These are phyloP conservation scores for Lucinisca nassula DNA, from an alignment of 2,888 invertebrate species.

Conservation along the genomic window DNA sequence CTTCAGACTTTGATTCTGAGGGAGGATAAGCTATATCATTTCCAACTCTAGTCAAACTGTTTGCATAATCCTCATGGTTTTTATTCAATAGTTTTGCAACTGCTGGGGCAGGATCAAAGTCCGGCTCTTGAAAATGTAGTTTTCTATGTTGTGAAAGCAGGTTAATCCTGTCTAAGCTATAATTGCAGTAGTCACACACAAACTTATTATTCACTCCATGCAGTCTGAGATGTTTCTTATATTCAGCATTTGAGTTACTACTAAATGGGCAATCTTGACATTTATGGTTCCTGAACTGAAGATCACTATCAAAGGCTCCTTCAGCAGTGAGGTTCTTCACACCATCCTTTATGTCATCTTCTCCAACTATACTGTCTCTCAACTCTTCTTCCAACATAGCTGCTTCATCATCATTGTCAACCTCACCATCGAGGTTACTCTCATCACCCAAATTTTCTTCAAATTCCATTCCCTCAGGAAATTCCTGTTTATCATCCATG, in stretches of 20 bases:
- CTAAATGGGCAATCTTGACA: slow-evolving; percentile 77
- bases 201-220: slow-evolving; percentile 71
- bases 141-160: slow-evolving; percentile 75
- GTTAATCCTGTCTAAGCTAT: slow-evolving; percentile 74
- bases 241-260: slow-evolving; percentile 75
- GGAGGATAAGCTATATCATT: slow-evolving; percentile 63
- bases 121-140: slow-evolving; percentile 75
- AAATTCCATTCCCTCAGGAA: slow-evolving; percentile 39
- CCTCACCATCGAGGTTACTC: slow-evolving; percentile 36
- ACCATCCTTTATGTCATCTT: slow-evolving; percentile 20
- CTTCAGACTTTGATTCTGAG: slow-evolving; percentile 38
- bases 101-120: slow-evolving; percentile 71
- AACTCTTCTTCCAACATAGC: slow-evolving; percentile 74
- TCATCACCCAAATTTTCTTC: slow-evolving; percentile 54
- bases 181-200: slow-evolving; percentile 76
- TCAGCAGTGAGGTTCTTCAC: slow-evolving; percentile 65
- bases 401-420: slow-evolving; percentile 63
- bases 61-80: slow-evolving; percentile 58
- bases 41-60: slow-evolving; percentile 47
- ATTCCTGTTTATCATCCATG: slow-evolving; percentile 43
- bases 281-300: slow-evolving; percentile 68
- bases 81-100: slow-evolving; percentile 69
- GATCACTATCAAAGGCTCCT: slow-evolving; percentile 69
- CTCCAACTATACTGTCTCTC: slow-evolving; percentile 37
- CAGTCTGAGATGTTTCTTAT: slow-evolving; percentile 75